A percentile compares a stretch with the other conserved stretches of the same genome.
Evolutionary conservation across 2,797 vertebrate species (phyloP).

Genomic region (Odontamblyopus rebecca): DNA sequence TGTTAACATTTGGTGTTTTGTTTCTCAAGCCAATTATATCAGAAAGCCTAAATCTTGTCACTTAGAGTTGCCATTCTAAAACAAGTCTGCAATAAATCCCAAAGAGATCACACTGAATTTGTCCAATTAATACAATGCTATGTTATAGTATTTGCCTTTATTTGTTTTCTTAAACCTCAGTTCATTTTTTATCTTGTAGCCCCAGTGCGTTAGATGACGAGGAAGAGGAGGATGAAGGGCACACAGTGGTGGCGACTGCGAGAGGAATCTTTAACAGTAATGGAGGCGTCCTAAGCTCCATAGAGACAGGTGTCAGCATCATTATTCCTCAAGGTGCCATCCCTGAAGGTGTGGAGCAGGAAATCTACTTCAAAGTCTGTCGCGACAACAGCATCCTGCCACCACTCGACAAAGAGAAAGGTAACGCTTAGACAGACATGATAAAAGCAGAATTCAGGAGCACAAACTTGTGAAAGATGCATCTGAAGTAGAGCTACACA

Average conservation of each 20-base stretch:
- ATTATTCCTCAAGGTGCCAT: conserved; percentile 99
- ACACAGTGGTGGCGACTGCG: conserved; percentile 97
- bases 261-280: conserved; percentile 95
- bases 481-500: neutral
- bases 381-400: conserved; percentile 98
- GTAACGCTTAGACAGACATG: conserved; percentile 64
- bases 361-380: conserved; percentile 99
- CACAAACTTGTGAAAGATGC: neutral
- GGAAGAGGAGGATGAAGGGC: conserved; percentile 96
- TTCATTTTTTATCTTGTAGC: conserved; percentile 77
- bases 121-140: neutral
- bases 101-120: neutral
- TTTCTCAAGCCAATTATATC: no score
- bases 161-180: conserved; percentile 4
- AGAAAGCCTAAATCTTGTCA: no score
- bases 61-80: neutral
- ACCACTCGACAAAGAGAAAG: conserved; percentile 98
- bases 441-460: neutral
- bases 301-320: conserved; percentile 98
- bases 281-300: conserved; percentile 96
- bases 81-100: neutral
- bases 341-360: conserved; percentile 94
- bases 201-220: conserved; percentile 95
- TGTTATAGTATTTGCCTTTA: neutral
- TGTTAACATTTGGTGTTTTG: no score